A percentile compares a stretch with the other conserved stretches of the same genome.
phyloP scores from a whole-genome alignment of 2,888 invertebrate species.

The Anticlea derivata region DNA sequence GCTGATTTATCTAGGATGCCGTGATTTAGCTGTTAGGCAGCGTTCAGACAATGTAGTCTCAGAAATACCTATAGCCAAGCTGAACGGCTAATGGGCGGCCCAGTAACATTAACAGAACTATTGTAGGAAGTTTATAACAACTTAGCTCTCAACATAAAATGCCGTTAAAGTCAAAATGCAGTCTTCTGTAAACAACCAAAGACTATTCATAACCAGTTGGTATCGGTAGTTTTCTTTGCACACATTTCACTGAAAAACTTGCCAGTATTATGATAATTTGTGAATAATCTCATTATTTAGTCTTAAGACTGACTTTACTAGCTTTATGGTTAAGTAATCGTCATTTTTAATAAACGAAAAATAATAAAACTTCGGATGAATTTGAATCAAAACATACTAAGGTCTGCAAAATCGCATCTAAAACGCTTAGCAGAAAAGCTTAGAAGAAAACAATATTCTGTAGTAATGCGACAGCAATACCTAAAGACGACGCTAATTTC shows the following conservation, averaged over 20 bases:
- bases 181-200: background rate
- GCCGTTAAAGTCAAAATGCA: constrained; percentile 4
- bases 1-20: background rate
- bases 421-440: too few relatives aligned
- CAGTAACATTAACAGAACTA: too few relatives aligned
- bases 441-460: too few relatives aligned
- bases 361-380: constrained; percentile 11
- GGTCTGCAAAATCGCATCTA: too few relatives aligned
- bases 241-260: constrained; percentile 51
- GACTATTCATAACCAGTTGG: constrained; percentile 3
- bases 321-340: constrained; percentile 22
- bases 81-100: too few relatives aligned
- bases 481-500: too few relatives aligned
- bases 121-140: too few relatives aligned
- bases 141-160: background rate
- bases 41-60: too few relatives aligned
- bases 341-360: constrained; percentile 33
- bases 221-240: constrained; percentile 30
- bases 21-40: too few relatives aligned
- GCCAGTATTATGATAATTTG: constrained; percentile 20
- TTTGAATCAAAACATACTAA: constrained; percentile 17
- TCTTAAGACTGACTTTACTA: constrained; percentile 28
- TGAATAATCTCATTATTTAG: constrained; percentile 36
- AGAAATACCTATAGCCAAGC: too few relatives aligned
- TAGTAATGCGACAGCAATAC: too few relatives aligned